phyloP scores from a whole-genome alignment of 1,140 invertebrate genomes.

The roundworm (Caenorhabditis elegans) region WBcel235 BX284606.5:4806001-4806500 shows the following conservation, averaged over 20 bases:
- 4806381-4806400: background rate
- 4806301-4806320: background rate
- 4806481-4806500: constrained; percentile 29
- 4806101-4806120: background rate
- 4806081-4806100: constrained; percentile 25
- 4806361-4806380: background rate
- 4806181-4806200: background rate
- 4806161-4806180: background rate
- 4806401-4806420: too few relatives aligned
- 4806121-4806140: background rate
- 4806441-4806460: constrained; percentile 12
- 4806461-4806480: constrained; percentile 26
- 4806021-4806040: background rate
- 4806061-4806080: background rate
- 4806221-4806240: background rate
- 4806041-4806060: background rate
- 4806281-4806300: background rate
- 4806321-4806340: background rate
- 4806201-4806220: background rate
- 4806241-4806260: background rate
- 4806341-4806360: background rate
- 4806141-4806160: background rate
- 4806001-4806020: background rate
- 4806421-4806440: background rate
- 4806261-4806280: background rate